phyloP scores from a whole-genome alignment of 2,113 vertebrate species.

The Indicator indicator region DNA sequence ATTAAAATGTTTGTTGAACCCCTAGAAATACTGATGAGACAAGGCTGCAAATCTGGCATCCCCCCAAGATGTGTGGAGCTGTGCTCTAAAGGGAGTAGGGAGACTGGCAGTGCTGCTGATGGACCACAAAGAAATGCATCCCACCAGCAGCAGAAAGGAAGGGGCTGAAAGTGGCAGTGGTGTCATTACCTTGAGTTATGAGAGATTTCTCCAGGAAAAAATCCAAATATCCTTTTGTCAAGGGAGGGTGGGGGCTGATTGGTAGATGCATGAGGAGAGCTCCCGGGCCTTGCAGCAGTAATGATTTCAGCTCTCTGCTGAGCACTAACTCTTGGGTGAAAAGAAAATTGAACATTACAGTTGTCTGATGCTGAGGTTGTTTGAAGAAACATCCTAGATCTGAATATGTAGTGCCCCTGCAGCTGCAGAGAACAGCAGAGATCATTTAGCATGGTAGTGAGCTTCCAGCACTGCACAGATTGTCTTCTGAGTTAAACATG shows the following conservation, averaged over 20 bases:
- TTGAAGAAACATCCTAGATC: constrained; percentile 33
- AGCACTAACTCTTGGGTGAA: constrained; percentile 70
- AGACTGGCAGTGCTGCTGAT: constrained; percentile 1
- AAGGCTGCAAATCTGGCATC: constrained; percentile 32
- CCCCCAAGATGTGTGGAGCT: constrained; percentile 41
- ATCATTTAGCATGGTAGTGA: constrained; percentile 11
- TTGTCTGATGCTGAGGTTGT: background rate
- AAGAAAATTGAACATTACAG: constrained; percentile 68
- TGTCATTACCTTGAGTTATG: constrained; percentile 68
- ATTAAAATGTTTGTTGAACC: constrained; percentile 65
- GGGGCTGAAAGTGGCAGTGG: background rate
- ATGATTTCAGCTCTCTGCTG: constrained; percentile 67
- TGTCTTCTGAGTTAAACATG: background rate
- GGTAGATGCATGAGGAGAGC: constrained; percentile 58
- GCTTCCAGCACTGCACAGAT: background rate
- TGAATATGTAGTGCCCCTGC: constrained; percentile 27
- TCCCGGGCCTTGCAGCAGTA: constrained; percentile 46
- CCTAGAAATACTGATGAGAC: constrained; percentile 56
- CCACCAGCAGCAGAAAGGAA: constrained; percentile 1
- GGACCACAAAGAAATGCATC: constrained; percentile 56
- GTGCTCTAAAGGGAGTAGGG: background rate
- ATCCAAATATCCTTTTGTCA: constrained; percentile 65
- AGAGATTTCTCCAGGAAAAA: constrained; percentile 62
- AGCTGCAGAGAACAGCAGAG: constrained; percentile 19
- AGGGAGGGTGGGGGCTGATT: constrained; percentile 62